Conservation (phyloP, 2,113 vertebrate genomes). For the Daboia siamensis region DNA sequence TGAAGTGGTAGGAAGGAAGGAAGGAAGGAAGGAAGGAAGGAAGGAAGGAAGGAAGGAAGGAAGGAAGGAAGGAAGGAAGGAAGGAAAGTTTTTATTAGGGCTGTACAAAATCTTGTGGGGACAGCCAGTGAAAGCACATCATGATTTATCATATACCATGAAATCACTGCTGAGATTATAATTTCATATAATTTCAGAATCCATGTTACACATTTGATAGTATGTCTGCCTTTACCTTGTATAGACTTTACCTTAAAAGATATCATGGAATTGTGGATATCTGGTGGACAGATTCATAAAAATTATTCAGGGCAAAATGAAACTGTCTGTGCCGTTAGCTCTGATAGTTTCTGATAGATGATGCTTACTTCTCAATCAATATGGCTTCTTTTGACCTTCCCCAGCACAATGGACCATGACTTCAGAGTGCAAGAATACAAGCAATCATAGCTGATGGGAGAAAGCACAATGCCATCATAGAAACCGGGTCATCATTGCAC, state of each 20-base stretch:
- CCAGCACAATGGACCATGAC: background rate
- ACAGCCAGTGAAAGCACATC: background rate
- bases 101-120: background rate
- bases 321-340: background rate
- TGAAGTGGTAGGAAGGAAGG: background rate
- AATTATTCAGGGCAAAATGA: background rate
- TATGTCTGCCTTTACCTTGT: background rate
- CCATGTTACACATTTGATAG: background rate
- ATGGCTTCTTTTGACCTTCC: background rate
- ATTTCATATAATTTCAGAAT: background rate
- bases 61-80: background rate
- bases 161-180: background rate
- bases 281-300: background rate
- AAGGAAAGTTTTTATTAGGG: background rate
- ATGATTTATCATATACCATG: background rate
- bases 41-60: fast-evolving
- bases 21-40: fast-evolving
- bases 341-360: background rate
- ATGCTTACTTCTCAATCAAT: background rate
- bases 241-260: background rate
- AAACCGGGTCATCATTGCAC: background rate
- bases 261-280: background rate
- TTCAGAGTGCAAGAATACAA: background rate
- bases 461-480: background rate
- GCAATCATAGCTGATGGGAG: background rate